These are phyloP conservation scores for Adrianichthys oophorus DNA, from an alignment of 2,797 vertebrate species.

Conservation along the genomic window DNA sequence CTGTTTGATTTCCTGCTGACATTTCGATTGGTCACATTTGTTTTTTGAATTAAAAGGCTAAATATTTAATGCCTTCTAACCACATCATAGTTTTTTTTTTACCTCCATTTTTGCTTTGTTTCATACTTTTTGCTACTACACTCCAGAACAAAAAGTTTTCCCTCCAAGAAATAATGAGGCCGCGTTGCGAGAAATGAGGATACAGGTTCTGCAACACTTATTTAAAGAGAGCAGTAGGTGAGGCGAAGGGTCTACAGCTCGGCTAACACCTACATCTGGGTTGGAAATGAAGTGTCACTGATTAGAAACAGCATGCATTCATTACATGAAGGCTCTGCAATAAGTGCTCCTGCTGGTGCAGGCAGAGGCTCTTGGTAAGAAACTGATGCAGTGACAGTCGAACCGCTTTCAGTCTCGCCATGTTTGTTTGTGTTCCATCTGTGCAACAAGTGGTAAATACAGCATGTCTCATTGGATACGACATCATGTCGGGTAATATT, in stretches of 20 bases:
- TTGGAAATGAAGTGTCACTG: constrained; percentile 10
- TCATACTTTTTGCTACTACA: neutral
- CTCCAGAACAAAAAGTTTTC: neutral
- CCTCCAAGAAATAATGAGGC: constrained; percentile 1
- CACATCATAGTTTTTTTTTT: no score
- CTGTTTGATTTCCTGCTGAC: constrained; percentile 29
- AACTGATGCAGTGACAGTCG: constrained; percentile 58
- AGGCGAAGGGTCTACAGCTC: neutral
- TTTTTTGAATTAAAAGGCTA: constrained; percentile 6
- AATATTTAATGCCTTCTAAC: neutral
- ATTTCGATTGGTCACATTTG: constrained; percentile 13
- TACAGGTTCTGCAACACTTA: constrained; percentile 7
- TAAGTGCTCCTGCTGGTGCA: constrained; percentile 3
- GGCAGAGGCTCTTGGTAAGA: constrained; percentile 17
- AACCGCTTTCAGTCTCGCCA: constrained; percentile 53
- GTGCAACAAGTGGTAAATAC: constrained; percentile 65
- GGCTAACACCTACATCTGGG: constrained; percentile 3
- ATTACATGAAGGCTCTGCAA: constrained; percentile 5
- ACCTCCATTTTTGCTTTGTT: no score
- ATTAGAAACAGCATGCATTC: constrained; percentile 13
- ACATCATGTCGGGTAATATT: constrained; percentile 50
- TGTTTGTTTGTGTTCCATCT: constrained; percentile 61
- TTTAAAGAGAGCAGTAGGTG: constrained; percentile 6
- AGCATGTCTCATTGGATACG: constrained; percentile 53
- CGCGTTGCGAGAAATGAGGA: constrained; percentile 9